Conservation (phyloP, 2,797 vertebrate species). For the Anguilla anguilla region DNA sequence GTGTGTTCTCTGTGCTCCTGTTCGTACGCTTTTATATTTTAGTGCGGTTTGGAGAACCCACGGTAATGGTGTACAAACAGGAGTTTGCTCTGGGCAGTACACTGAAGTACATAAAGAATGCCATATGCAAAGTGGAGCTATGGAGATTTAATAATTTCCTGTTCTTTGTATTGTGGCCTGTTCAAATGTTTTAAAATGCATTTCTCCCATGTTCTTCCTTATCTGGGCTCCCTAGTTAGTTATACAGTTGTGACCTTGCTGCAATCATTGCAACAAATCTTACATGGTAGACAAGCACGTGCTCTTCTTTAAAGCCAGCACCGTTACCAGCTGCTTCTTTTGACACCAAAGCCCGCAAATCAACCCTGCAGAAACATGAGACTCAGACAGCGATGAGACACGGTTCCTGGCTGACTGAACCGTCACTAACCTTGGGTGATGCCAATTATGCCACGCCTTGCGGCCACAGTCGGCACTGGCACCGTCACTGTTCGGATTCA, state of each 20-base stretch:
- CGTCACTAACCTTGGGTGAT: neutral
- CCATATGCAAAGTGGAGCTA: neutral
- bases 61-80: neutral
- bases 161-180: neutral
- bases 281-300: neutral
- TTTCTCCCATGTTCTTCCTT: neutral
- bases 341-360: neutral
- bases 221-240: neutral
- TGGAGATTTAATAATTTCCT: neutral
- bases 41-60: neutral
- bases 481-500: neutral
- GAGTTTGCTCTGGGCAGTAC: neutral
- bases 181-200: neutral
- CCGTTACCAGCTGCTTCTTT: neutral
- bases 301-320: neutral
- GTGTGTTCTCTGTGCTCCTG: neutral
- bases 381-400: neutral
- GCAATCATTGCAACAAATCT: neutral
- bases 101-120: neutral
- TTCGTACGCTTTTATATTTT: neutral
- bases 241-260: neutral
- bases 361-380: neutral
- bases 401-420: neutral
- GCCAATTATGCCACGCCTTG: neutral
- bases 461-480: neutral